Evolutionary conservation across 2,113 vertebrate species (phyloP).

Genomic region (Alaudala cheleensis): DNA sequence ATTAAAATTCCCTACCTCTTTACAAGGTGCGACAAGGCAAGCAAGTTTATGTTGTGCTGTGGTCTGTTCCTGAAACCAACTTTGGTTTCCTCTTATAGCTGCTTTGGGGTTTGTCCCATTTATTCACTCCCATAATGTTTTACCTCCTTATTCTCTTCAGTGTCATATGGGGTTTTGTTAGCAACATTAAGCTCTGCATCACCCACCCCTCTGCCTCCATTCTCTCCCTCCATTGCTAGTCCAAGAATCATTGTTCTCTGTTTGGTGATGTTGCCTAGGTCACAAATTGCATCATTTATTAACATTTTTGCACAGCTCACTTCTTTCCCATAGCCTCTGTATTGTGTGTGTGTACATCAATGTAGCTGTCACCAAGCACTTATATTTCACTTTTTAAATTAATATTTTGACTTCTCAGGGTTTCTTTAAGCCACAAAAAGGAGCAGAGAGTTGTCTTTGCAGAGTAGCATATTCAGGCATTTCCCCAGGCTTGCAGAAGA

Average conservation of each 20-base stretch:
- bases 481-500: background rate
- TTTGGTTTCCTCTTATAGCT: background rate
- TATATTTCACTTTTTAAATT: background rate
- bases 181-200: background rate
- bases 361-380: background rate
- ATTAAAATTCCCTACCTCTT: background rate
- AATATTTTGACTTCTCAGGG: background rate
- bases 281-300: slow-evolving; percentile 15
- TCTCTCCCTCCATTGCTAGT: background rate
- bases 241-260: background rate
- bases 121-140: background rate
- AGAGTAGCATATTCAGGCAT: background rate
- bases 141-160: background rate
- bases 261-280: slow-evolving; percentile 13
- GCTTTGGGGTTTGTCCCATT: background rate
- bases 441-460: background rate
- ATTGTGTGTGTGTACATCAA: background rate
- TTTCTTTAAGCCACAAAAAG: background rate
- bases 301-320: background rate
- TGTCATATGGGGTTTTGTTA: background rate
- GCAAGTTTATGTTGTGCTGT: background rate
- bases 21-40: background rate
- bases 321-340: background rate
- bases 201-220: background rate
- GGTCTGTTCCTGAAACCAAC: background rate